Evolutionary conservation across 1,140 invertebrate species (phyloP), one percentile per base, ranked within the genome.

Genomic region (Drosophila rufa): DNA sequence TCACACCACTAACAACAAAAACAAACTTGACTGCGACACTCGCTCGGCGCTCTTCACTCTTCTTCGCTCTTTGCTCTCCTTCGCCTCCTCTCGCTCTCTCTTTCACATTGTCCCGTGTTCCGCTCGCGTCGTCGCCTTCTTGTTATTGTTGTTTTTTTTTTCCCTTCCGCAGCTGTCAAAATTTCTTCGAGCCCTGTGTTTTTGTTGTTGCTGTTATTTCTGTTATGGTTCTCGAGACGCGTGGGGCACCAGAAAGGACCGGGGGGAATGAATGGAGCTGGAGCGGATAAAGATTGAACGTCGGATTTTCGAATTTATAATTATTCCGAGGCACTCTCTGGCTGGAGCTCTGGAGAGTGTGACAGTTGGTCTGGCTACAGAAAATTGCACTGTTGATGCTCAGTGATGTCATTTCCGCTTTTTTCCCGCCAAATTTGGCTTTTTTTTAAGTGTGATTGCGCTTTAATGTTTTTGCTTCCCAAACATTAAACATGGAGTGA

Each of bases 1-100:
- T 76, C 74, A 67, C 74, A 76, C 74, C 70, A 76, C 53, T 48
- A 66, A 43, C 74, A 67, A 77, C 74, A 77, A 77, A 65, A 77
- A 69, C 74, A 61, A 77, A 77, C 75, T 78, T 55, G 40, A 43
- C 74, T 50, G 59, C 48, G 60, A 38, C 25, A 33, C 60, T 65
- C 64, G 27, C 64, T 66, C 46, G 50, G 50, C 47, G 36, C 65
- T 56, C 43, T 38, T 68, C 36, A 40, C 48, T 62, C 47, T 64
- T 15, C 14, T 15, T 51, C 38, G 17, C 17, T 19, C 12, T 64
- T 56, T 58, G 58, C 43, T 33, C 51, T 53, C 47, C 30, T 11
- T 30, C 38, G 38, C 25, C 45, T 17, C 33, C 30, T 36, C 19
- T 15, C n/a, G 17, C 43, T 47, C 27, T 27, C 15, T 30, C 48